Evolutionary conservation across 2,888 invertebrate species (phyloP).

Genomic region (Microplitis manilae): DNA sequence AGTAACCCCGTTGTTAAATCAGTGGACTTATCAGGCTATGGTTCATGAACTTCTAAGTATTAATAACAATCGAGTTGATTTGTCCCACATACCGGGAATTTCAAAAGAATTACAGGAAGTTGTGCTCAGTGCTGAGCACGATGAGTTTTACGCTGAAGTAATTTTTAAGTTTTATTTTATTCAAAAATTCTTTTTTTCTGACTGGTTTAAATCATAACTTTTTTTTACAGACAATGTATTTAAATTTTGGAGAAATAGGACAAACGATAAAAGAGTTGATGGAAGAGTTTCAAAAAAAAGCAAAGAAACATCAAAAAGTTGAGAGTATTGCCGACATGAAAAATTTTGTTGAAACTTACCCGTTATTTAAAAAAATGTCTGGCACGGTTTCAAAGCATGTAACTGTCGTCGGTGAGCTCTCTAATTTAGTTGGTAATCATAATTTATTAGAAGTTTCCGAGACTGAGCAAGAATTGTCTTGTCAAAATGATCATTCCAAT

Average conservation of each 20-base stretch:
- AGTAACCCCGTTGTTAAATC: slow-evolving; percentile 93
- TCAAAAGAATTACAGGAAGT: slow-evolving; percentile 93
- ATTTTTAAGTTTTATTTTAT: slow-evolving; percentile 49
- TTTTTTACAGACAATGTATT: slow-evolving; percentile 84
- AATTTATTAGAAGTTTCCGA: slow-evolving; percentile 92
- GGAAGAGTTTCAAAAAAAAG: slow-evolving; percentile 97
- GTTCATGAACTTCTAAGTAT: slow-evolving; percentile 97
- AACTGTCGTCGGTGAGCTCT: slow-evolving; percentile 95
- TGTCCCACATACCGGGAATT: slow-evolving; percentile 87
- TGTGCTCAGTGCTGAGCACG: slow-evolving; percentile 94
- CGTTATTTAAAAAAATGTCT: slow-evolving; percentile 96
- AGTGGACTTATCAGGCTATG: slow-evolving; percentile 99
- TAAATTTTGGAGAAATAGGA: slow-evolving; percentile 99
- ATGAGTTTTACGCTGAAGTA: slow-evolving; percentile 95
- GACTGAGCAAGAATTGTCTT: slow-evolving; percentile 93
- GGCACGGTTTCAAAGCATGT: slow-evolving; percentile 98
- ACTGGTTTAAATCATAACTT: background rate
- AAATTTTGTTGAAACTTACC: slow-evolving; percentile 97
- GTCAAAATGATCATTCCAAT: slow-evolving; percentile 86
- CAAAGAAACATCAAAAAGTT: slow-evolving; percentile 95
- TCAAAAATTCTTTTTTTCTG: background rate
- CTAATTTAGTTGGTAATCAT: slow-evolving; percentile 84
- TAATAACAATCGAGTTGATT: slow-evolving; percentile 83
- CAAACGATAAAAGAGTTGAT: slow-evolving; percentile 96
- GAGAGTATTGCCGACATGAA: slow-evolving; percentile 99